Evolutionary conservation across 2,888 invertebrate genomes (phyloP).

Genomic region (Cheilosia urbana): DNA sequence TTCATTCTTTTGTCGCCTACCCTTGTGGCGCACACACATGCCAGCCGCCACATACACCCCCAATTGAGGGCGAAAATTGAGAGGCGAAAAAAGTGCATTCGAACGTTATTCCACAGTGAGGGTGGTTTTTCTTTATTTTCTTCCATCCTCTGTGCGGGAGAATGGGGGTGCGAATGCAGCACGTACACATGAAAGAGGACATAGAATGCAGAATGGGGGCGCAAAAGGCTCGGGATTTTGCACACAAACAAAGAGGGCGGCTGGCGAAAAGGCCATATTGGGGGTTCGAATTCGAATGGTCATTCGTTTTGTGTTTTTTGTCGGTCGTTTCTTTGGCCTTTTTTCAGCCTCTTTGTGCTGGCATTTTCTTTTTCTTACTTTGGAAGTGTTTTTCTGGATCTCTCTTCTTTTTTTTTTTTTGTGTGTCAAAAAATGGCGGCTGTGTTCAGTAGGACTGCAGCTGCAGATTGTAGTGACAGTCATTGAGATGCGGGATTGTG

Average conservation of each 20-base stretch:
- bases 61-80: constrained; percentile 60
- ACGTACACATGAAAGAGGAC: constrained; percentile 23
- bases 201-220: constrained; percentile 39
- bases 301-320: constrained; percentile 36
- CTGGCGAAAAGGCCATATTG: constrained; percentile 52
- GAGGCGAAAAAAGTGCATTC: constrained; percentile 66
- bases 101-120: constrained; percentile 35
- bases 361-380: constrained; percentile 46
- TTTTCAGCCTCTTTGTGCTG: constrained; percentile 10
- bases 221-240: constrained; percentile 57
- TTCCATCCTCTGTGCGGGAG: neutral
- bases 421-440: constrained; percentile 61
- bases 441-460: constrained; percentile 7
- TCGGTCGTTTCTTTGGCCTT: constrained; percentile 20
- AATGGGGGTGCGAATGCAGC: constrained; percentile 58
- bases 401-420: constrained; percentile 22
- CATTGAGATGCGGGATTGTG: constrained; percentile 65
- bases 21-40: constrained; percentile 47
- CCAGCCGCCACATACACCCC: constrained; percentile 37
- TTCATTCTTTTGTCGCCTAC: constrained; percentile 45
- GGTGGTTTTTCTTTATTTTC: constrained; percentile 11
- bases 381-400: constrained; percentile 39
- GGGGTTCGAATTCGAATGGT: constrained; percentile 68
- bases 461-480: constrained; percentile 68
- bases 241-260: constrained; percentile 50